Conservation (phyloP, 2,888 invertebrate species). For the Chrysolina haemoptera region DNA sequence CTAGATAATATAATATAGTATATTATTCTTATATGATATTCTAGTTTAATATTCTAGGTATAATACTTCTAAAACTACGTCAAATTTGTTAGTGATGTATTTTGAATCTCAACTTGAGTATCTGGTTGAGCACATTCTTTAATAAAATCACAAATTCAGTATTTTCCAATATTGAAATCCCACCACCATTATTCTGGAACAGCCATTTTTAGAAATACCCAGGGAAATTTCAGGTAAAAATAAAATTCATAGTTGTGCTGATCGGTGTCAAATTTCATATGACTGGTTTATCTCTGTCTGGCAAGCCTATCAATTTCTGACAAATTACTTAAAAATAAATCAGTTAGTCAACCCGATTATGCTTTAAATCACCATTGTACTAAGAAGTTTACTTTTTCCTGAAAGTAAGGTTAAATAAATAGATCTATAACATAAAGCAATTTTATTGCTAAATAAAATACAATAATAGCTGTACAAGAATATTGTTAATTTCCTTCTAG, state of each 20-base stretch:
- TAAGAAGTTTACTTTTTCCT: slow-evolving; percentile 39
- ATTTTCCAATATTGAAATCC: slow-evolving; percentile 32
- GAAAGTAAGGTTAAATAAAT: slow-evolving; percentile 55
- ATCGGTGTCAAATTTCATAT: background rate
- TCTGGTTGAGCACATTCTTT: background rate
- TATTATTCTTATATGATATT: slow-evolving; percentile 6
- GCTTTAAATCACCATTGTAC: background rate
- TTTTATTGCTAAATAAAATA: slow-evolving; percentile 68
- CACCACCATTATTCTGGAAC: slow-evolving; percentile 69
- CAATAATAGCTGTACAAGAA: slow-evolving; percentile 63
- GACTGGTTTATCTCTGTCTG: background rate
- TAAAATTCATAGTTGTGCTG: slow-evolving; percentile 29
- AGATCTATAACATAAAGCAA: slow-evolving; percentile 66
- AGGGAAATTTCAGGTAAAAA: slow-evolving; percentile 33
- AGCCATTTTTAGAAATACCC: slow-evolving; percentile 68
- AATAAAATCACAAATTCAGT: slow-evolving; percentile 13
- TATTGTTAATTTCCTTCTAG: slow-evolving; percentile 54
- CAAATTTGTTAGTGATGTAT: background rate
- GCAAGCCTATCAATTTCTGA: background rate
- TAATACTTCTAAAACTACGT: background rate
- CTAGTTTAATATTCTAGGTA: background rate
- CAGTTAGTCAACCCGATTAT: background rate
- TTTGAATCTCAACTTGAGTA: background rate
- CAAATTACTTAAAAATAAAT: background rate
- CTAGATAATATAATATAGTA: slow-evolving; percentile 16